These are phyloP conservation scores for Porphyrio hochstetteri DNA, from an alignment of 2,113 vertebrate species.

Conservation along the genomic window DNA sequence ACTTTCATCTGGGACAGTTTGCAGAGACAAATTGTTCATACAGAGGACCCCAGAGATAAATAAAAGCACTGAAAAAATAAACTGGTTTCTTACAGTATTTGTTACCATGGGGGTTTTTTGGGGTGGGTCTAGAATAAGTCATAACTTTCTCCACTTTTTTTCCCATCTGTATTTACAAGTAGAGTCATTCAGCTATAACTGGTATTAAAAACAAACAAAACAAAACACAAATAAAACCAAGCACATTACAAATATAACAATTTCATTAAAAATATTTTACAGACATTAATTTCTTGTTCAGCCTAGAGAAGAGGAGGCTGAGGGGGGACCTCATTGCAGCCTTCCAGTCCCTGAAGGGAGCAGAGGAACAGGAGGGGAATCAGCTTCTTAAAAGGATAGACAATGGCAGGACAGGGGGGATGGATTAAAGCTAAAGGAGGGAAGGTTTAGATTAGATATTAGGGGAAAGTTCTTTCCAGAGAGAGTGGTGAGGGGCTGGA, in stretches of 20 bases:
- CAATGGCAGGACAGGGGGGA: too few relatives aligned
- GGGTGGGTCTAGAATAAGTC: not conserved
- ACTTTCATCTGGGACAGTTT: not conserved
- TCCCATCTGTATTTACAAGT: not conserved
- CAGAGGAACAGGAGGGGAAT: too few relatives aligned
- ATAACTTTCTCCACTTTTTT: not conserved
- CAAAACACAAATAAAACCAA: too few relatives aligned
- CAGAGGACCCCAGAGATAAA: not conserved
- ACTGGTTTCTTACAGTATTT: not conserved
- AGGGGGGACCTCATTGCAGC: too few relatives aligned
- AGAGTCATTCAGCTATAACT: not conserved
- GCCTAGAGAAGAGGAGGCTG: too few relatives aligned
- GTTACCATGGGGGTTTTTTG: fast-evolving
- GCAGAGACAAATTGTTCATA: not conserved
- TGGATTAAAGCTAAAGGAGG: too few relatives aligned
- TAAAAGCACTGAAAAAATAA: not conserved
- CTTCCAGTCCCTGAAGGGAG: too few relatives aligned
- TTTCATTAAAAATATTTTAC: not conserved
- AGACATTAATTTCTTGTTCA: not conserved
- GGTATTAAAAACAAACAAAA: not conserved
- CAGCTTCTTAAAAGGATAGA: too few relatives aligned
- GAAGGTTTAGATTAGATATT: too few relatives aligned
- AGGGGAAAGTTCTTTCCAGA: too few relatives aligned
- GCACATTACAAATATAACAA: not conserved
- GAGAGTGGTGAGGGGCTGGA: too few relatives aligned